phyloP scores from a whole-genome alignment of 2,888 invertebrate genomes.

The Antheraea yamamai region DNA sequence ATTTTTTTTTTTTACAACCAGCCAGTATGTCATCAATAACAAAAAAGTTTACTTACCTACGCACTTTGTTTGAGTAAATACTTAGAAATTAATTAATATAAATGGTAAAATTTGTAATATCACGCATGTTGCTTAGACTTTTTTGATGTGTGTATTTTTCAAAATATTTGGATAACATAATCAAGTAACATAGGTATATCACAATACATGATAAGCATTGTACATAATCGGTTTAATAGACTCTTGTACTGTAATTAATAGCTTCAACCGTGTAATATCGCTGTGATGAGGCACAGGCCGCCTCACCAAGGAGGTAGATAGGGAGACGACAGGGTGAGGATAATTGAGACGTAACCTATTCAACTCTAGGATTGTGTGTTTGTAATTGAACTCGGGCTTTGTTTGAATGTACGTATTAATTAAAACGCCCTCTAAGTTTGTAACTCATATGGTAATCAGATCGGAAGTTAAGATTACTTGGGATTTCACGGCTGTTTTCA shows the following conservation, averaged over 20 bases:
- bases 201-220: constrained; percentile 37
- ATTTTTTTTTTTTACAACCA: no score
- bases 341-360: constrained; percentile 29
- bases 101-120: no score
- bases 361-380: constrained; percentile 23
- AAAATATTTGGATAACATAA: not conserved
- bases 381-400: constrained; percentile 32
- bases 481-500: not conserved
- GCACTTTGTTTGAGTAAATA: no score
- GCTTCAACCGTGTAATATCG: constrained; percentile 37
- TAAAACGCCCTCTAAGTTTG: constrained; percentile 23
- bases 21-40: no score
- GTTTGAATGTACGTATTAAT: constrained; percentile 33
- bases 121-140: no score
- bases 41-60: no score
- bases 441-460: constrained; percentile 14
- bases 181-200: constrained; percentile 14
- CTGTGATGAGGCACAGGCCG: constrained; percentile 22
- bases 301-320: not conserved
- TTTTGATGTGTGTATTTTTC: no score
- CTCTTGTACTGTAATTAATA: constrained; percentile 46
- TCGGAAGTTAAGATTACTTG: constrained; percentile 16
- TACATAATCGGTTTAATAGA: constrained; percentile 49
- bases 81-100: no score
- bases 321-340: not conserved